phyloP scores from a whole-genome alignment of 2,888 invertebrate genomes.

The Metalampra italica region DNA sequence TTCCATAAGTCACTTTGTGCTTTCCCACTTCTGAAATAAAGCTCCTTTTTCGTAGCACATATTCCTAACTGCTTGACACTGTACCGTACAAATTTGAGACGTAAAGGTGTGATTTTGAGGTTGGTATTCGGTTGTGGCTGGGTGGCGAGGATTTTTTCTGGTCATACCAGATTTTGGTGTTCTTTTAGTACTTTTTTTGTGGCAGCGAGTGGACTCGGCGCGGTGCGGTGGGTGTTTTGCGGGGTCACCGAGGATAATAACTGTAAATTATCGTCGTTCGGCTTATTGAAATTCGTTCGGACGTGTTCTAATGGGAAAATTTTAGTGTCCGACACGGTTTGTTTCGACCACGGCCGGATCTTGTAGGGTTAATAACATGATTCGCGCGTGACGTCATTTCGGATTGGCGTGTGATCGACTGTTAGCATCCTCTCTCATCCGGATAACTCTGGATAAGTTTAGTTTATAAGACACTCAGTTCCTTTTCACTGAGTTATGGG shows the following conservation, averaged over 20 bases:
- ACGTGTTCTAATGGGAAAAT: slow-evolving; percentile 61
- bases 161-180: slow-evolving; percentile 70
- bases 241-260: slow-evolving; percentile 77
- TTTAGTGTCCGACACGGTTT: slow-evolving; percentile 29
- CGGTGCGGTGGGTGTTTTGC: slow-evolving; percentile 73
- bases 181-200: slow-evolving; percentile 66
- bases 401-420: not conserved
- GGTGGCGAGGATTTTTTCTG: slow-evolving; percentile 51
- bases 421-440: no score
- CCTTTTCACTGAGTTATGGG: no score
- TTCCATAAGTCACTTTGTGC: slow-evolving; percentile 71
- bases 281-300: slow-evolving; percentile 71
- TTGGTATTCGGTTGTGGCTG: slow-evolving; percentile 31
- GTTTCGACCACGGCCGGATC: not conserved
- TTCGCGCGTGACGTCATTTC: not conserved
- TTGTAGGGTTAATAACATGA: not conserved
- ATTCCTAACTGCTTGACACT: slow-evolving; percentile 33
- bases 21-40: slow-evolving; percentile 75
- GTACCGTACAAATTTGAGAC: slow-evolving; percentile 23
- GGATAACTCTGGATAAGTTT: no score
- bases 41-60: slow-evolving; percentile 64
- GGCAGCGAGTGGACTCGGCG: slow-evolving; percentile 59
- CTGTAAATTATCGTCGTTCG: slow-evolving; percentile 74
- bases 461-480: no score
- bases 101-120: slow-evolving; percentile 30